phyloP scores from a whole-genome alignment of 2,797 vertebrate genomes.

The Enteromius trimaculatus region DNA sequence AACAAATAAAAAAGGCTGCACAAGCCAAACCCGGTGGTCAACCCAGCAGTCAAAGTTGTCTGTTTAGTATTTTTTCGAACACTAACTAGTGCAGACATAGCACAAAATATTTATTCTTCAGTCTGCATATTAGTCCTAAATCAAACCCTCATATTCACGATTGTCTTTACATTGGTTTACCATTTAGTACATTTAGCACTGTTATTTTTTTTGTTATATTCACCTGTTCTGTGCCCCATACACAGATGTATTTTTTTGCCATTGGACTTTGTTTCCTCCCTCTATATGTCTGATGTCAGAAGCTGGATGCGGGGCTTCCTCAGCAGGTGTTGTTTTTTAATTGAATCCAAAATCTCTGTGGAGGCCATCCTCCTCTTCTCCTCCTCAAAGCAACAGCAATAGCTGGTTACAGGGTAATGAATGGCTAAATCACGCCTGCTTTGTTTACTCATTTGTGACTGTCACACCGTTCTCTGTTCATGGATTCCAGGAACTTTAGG shows the following conservation, averaged over 20 bases:
- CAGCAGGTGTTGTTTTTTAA: conserved; percentile 60
- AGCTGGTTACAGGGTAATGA: conserved; percentile 75
- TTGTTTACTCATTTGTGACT: conserved; percentile 81
- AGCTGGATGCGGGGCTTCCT: conserved; percentile 49
- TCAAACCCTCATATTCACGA: not conserved
- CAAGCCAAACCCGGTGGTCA: not conserved
- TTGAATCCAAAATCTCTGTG: conserved; percentile 60
- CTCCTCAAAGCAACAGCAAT: conserved; percentile 65
- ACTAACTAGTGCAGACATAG: not conserved
- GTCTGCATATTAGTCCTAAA: not conserved
- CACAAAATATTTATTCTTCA: no score
- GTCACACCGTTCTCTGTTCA: conserved; percentile 70
- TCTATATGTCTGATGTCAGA: conserved; percentile 48
- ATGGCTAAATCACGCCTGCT: conserved; percentile 71
- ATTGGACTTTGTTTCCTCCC: conserved; percentile 38
- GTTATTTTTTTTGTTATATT: not conserved
- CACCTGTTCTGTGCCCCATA: conserved; percentile 16
- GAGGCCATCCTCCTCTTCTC: conserved; percentile 45
- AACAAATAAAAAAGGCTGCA: not conserved
- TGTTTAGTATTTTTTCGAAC: not conserved
- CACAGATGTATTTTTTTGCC: conserved; percentile 38
- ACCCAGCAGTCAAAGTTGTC: not conserved
- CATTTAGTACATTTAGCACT: not conserved
- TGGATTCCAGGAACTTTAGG: conserved; percentile 48
- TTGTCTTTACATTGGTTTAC: not conserved